Base-by-base conservation (phyloP, 2,888 invertebrate species). In the Atrina japonica region DNA sequence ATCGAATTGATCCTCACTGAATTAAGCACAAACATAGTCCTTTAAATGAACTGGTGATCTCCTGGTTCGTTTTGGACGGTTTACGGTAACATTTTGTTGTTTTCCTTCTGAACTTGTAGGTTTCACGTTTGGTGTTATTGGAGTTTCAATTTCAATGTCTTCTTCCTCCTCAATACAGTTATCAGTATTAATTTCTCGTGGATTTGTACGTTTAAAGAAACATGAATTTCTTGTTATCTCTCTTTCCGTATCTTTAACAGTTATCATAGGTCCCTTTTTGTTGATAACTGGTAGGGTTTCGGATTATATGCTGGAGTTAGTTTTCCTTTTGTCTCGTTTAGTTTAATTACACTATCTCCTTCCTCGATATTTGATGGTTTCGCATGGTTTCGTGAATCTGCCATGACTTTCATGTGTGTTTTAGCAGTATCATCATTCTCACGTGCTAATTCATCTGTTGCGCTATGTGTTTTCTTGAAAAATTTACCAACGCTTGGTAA, bases 261-360 rank as follows among this genome's bases (percentile, higher is more conserved):
- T 41, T 41, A 58, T 14, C 41, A 58, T 58, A 23, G 40, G 3
- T 41, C 58, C 43, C 41, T 41, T 58, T 40, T 23, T 58, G 11
- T 35, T 23, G 23, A 25, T 41, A 43, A 41, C 25, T 41, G 40
- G 43, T 58, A 58, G 2, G 58, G 58, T 14, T 41, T 58, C 0
- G 21, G 41, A n/a, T 58, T 27, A 43, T 58, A 41, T 40, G 18
- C 11, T n/a, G n/a, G n/a, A n/a, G n/a, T n/a, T n/a, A n/a, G n/a
- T n/a, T n/a, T n/a, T n/a, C n/a, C n/a, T n/a, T n/a, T n/a, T n/a
- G n/a, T n/a, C n/a, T n/a, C n/a, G n/a, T n/a, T n/a, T n/a, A n/a
- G n/a, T n/a, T n/a, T 58, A 18, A 58, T 14, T 23, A 58, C 43
- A 29, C n/a, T 40, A 25, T 58, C 41, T 25, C 58, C 58, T 40